Percentiles rank a stretch among this genome's conserved stretches.
phyloP scores from a whole-genome alignment of 2,113 vertebrate genomes.

The Microtus oregoni region DNA sequence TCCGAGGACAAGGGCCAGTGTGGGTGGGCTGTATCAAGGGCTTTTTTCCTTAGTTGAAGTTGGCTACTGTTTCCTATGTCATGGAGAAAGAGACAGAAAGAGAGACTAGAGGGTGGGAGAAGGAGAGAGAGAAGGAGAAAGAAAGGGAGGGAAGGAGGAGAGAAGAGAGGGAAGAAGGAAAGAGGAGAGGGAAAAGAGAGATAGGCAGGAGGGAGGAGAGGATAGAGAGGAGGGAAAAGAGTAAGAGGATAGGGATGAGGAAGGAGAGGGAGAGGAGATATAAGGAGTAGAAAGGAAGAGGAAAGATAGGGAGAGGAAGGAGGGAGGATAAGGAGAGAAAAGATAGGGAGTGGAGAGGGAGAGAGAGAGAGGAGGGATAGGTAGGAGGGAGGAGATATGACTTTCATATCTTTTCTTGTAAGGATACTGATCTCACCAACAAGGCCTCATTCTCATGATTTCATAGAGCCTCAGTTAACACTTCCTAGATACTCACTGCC shows the following conservation, averaged over 20 bases:
- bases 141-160: not conserved
- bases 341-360: too few species aligned
- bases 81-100: not conserved
- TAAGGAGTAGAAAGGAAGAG: too few species aligned
- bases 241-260: too few species aligned
- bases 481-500: not conserved
- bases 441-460: not conserved
- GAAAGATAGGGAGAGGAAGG: too few species aligned
- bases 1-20: not conserved
- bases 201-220: too few species aligned
- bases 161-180: not conserved
- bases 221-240: too few species aligned
- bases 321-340: too few species aligned
- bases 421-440: not conserved
- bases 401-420: not conserved
- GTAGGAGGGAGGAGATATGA: too few species aligned
- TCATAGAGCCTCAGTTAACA: not conserved
- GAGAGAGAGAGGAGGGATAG: too few species aligned
- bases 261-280: too few species aligned
- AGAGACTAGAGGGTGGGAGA: not conserved
- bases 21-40: not conserved
- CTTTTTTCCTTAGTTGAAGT: not conserved
- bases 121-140: not conserved
- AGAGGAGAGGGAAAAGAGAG: too few species aligned
- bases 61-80: not conserved